Conservation (phyloP, 2,113 vertebrate genomes). For the Calypte anna region DNA sequence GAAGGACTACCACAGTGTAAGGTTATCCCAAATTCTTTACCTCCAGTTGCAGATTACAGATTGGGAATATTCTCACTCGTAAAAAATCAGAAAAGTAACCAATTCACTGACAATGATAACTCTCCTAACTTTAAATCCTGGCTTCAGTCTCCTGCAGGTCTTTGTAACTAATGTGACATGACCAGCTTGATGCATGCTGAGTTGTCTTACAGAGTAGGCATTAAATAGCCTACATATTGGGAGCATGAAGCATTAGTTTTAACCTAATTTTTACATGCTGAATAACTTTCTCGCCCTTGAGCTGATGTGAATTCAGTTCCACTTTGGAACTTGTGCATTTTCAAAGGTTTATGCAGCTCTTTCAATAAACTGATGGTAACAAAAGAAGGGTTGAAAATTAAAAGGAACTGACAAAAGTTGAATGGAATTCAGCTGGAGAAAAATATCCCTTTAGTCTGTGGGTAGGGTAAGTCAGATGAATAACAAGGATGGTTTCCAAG, state of each 20-base stretch:
- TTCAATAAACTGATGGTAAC: conserved; percentile 12
- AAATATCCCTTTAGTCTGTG: conserved; percentile 24
- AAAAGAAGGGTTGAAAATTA: conserved; percentile 22
- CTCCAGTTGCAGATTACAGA: neutral
- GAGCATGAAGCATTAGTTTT: neutral
- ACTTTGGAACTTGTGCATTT: neutral
- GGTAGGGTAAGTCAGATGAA: neutral
- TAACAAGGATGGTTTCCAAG: conserved; percentile 1
- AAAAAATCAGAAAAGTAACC: neutral
- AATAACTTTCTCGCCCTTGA: neutral
- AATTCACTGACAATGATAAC: neutral
- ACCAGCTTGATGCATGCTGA: neutral
- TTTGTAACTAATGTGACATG: neutral
- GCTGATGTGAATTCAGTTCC: neutral
- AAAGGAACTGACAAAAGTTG: neutral
- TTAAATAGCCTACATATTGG: neutral
- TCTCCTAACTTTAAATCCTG: neutral
- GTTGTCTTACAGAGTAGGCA: neutral
- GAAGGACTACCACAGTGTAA: neutral
- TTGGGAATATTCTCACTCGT: neutral
- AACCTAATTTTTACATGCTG: neutral
- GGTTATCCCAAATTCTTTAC: neutral
- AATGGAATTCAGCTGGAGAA: conserved; percentile 28
- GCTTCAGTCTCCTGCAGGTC: neutral
- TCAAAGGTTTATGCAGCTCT: conserved; percentile 6